Percentiles rank a stretch among this genome's conserved stretches.
These are phyloP conservation scores for Cyanocitta stelleri DNA, from an alignment of 2,113 vertebrate species.

Conservation along the genomic window DNA sequence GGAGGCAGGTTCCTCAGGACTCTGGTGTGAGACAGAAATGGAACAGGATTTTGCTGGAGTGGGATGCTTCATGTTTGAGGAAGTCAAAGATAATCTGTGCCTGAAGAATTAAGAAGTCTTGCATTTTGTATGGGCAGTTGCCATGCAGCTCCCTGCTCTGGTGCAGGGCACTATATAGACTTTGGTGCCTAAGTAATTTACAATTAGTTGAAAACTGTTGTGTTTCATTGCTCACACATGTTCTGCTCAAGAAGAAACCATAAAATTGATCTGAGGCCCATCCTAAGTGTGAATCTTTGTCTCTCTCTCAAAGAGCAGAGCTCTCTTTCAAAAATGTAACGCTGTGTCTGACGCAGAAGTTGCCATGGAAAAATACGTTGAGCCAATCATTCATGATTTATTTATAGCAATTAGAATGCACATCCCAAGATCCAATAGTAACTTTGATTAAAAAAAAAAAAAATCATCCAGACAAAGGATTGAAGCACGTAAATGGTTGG, in stretches of 20 bases:
- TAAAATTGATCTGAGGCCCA: background rate
- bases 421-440: constrained; percentile 17
- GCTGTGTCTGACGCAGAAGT: constrained; percentile 46
- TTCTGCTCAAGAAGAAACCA: background rate
- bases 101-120: background rate
- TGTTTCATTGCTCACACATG: background rate
- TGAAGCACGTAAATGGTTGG: background rate
- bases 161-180: background rate
- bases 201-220: background rate
- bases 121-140: background rate
- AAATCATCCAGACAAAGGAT: background rate
- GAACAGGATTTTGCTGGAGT: background rate
- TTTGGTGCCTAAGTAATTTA: background rate
- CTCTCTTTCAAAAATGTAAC: background rate
- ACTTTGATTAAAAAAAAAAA: background rate
- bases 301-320: background rate
- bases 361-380: constrained; percentile 65
- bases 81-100: background rate
- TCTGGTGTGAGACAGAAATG: background rate
- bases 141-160: background rate
- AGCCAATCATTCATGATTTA: constrained; percentile 66
- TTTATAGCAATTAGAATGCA: constrained; percentile 67
- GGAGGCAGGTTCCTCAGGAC: background rate
- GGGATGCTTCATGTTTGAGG: background rate
- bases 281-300: background rate